Evolutionary conservation across 2,113 vertebrate genomes (phyloP), one percentile per base, ranked within the genome.

Genomic region (Micronycteris hirsuta): DNA sequence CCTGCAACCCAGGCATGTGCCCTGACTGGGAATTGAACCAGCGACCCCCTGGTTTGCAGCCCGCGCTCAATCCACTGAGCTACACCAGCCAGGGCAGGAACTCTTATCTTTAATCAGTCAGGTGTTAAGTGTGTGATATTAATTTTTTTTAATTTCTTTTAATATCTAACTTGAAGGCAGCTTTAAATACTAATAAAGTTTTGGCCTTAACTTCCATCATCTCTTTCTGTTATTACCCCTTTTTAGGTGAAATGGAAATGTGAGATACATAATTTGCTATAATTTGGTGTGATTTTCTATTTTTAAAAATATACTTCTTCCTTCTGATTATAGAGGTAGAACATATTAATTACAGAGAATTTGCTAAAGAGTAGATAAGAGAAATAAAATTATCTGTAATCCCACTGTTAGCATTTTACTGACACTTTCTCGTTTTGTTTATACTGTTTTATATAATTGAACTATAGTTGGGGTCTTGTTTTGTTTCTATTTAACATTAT

Each of bases 151-250:
- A 63, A 63, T 56, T 89, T 92, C 4, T 77, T 89, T 93, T 94
- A 77, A 86, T 97, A 95, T 96, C 33, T 91, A 91, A 78, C 16
- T 86, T 95, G 33, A 86, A 70, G 36, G 16, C 52, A 82, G 4
- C 93, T 86, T 97, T 95, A 93, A 76, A 28, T 94, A 63, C 67
- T 15, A 47, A 14, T 91, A 41, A 93, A 81, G 8, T 91, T 96
- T 96, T 93, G 26, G 24, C 49, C 65, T 94, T 89, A 74, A 94
- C 86, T 85, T 86, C 85, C 90, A 38, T 74, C 58, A 38, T 74
- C 58, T 91, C 33, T 94, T 38, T 89, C n/a, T 95, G 24, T 94
- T 89, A 71, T 93, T 94, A 58, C 33, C 10, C 7, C 14, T 45
- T 95, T 87, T 49, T 93, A 84, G 45, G 8, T 96, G 7, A 92